Evolutionary conservation across 2,888 invertebrate species (phyloP).

Genomic region (Polydrusus tereticollis): DNA sequence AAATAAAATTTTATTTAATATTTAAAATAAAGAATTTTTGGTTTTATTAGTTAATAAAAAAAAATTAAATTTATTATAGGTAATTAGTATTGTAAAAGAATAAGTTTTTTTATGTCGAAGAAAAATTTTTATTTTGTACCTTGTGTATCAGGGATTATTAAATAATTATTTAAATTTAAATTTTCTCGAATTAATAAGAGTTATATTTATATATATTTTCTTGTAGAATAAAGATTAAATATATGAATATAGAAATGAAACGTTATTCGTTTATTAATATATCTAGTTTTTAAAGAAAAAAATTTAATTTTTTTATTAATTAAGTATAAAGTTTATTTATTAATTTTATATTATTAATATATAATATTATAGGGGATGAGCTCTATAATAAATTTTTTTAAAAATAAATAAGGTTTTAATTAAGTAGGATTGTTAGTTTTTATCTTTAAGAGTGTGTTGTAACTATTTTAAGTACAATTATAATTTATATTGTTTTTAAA

Average conservation of each 20-base stretch:
- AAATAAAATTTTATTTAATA: slow-evolving; percentile 29
- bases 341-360: slow-evolving; percentile 14
- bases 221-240: slow-evolving; percentile 74
- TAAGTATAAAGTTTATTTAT: slow-evolving; percentile 68
- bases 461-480: slow-evolving; percentile 37
- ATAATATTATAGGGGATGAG: slow-evolving; percentile 44
- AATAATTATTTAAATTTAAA: no score
- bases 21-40: slow-evolving; percentile 44
- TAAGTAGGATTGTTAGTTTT: slow-evolving; percentile 73
- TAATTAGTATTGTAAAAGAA: slow-evolving; percentile 72
- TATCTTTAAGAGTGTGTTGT: slow-evolving; percentile 68
- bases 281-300: slow-evolving; percentile 72
- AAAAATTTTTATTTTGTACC: slow-evolving; percentile 73
- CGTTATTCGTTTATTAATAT: slow-evolving; percentile 76
- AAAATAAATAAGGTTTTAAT: slow-evolving; percentile 60
- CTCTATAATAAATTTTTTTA: slow-evolving; percentile 43
- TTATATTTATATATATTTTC: slow-evolving; percentile 81
- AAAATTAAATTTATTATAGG: slow-evolving; percentile 71
- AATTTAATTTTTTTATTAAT: slow-evolving; percentile 28
- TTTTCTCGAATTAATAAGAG: no score
- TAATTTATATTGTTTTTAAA: slow-evolving; percentile 10
- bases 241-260: slow-evolving; percentile 74
- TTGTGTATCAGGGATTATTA: no score
- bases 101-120: slow-evolving; percentile 66
- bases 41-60: slow-evolving; percentile 59